Conservation (phyloP, 2,888 invertebrate genomes). For the Dromius quadrimaculatus region DNA sequence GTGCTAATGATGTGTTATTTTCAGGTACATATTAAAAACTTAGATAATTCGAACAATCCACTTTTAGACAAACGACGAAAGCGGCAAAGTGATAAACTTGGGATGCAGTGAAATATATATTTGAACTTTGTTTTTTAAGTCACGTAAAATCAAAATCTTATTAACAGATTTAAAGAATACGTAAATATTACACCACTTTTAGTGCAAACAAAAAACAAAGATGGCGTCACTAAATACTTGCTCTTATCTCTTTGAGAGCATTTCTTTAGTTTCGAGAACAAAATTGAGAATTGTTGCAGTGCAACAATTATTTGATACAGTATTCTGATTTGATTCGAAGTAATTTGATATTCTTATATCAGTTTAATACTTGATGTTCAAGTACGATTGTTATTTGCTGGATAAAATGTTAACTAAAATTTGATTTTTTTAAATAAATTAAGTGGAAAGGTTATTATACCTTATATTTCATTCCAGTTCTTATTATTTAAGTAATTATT, state of each 20-base stretch:
- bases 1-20: too few relatives aligned
- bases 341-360: constrained; percentile 11
- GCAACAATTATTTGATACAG: constrained; percentile 2
- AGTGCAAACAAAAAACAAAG: constrained; percentile 3
- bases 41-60: constrained; percentile 94
- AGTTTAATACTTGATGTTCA: constrained; percentile 13
- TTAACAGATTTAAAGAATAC: not conserved
- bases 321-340: constrained; percentile 7
- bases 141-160: not conserved
- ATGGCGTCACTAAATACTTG: constrained; percentile 9
- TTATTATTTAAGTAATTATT: too few relatives aligned
- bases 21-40: constrained; percentile 90
- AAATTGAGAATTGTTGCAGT: not conserved
- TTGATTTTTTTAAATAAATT: not conserved
- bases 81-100: constrained; percentile 62
- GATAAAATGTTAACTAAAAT: constrained; percentile 8
- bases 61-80: constrained; percentile 87
- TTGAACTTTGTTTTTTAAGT: not conserved
- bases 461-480: constrained; percentile 2
- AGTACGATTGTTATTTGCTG: constrained; percentile 1
- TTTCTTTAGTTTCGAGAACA: constrained; percentile 13
- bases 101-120: constrained; percentile 37
- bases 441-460: not conserved
- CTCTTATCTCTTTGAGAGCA: constrained; percentile 9
- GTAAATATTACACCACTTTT: not conserved